A percentile compares a stretch with the other conserved stretches of the same genome.
Evolutionary conservation across 2,113 vertebrate species (phyloP).

Genomic region (Leiothrix lutea): DNA sequence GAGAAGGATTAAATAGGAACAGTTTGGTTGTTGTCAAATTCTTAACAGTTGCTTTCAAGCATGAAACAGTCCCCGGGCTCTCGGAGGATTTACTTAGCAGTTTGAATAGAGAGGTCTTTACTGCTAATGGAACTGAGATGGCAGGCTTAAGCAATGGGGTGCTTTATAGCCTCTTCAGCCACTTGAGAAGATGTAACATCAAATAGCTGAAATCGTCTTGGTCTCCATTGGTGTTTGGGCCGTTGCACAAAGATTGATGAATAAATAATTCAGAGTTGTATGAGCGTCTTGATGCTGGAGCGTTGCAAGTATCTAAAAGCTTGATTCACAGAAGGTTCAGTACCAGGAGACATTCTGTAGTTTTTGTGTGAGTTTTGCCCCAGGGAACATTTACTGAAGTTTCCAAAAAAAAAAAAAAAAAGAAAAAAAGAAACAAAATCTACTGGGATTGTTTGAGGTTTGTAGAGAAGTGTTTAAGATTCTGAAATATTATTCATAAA

Average conservation of each 20-base stretch:
- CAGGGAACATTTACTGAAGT: conserved; percentile 61
- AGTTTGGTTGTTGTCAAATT: conserved; percentile 91
- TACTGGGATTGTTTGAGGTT: conserved; percentile 4
- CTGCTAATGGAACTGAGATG: conserved; percentile 84
- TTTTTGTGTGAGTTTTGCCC: conserved; percentile 28
- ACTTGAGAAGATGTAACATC: conserved; percentile 84
- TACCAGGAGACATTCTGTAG: conserved; percentile 51
- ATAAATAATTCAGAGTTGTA: conserved; percentile 81
- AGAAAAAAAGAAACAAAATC: not conserved
- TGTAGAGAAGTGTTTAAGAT: not conserved
- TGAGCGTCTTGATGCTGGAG: conserved; percentile 59
- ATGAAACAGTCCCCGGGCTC: conserved; percentile 82
- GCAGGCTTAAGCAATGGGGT: conserved; percentile 82
- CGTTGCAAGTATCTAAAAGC: conserved; percentile 72
- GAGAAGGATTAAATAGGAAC: conserved; percentile 89
- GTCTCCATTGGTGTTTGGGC: conserved; percentile 66
- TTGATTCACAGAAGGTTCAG: conserved; percentile 52
- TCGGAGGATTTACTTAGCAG: conserved; percentile 83
- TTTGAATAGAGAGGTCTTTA: conserved; percentile 85
- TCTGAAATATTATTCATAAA: not conserved
- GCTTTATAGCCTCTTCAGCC: conserved; percentile 83
- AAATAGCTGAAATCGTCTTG: conserved; percentile 75
- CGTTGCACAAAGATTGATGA: conserved; percentile 70
- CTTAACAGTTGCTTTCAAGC: conserved; percentile 89
- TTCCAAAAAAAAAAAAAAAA: not conserved